Evolutionary conservation across 2,888 invertebrate species (phyloP).

Genomic region (Belgica antarctica): DNA sequence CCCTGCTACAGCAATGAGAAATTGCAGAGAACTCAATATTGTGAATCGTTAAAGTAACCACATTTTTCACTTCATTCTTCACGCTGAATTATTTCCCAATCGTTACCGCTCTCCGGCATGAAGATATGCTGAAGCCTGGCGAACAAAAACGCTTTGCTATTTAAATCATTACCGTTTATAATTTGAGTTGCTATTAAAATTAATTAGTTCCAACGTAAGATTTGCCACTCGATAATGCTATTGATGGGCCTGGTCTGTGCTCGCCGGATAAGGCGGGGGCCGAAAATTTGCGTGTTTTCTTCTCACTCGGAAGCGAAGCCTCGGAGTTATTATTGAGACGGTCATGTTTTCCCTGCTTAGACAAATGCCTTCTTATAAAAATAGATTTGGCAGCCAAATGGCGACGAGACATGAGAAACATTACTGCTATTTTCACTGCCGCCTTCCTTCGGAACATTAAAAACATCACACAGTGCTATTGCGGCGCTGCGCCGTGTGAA

Average conservation of each 20-base stretch:
- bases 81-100: neutral
- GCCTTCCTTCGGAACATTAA: neutral
- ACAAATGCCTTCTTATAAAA: neutral
- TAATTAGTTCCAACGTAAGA: slow-evolving; percentile 11
- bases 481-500: neutral
- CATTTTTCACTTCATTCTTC: neutral
- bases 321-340: neutral
- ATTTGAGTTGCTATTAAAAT: slow-evolving; percentile 21
- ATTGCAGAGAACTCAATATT: no score
- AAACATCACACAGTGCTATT: neutral
- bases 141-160: neutral
- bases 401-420: slow-evolving; percentile 38
- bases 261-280: neutral
- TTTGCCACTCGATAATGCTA: slow-evolving; percentile 7
- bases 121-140: neutral
- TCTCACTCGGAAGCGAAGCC: no score
- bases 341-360: neutral
- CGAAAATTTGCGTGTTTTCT: neutral
- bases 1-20: no score
- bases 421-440: neutral
- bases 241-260: neutral
- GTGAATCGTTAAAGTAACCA: neutral
- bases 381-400: slow-evolving; percentile 28
- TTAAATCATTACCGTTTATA: slow-evolving; percentile 14
- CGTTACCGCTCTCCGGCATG: neutral